phyloP scores from a whole-genome alignment of 1,140 invertebrate genomes.

The Agraylea sexmaculata region DNA sequence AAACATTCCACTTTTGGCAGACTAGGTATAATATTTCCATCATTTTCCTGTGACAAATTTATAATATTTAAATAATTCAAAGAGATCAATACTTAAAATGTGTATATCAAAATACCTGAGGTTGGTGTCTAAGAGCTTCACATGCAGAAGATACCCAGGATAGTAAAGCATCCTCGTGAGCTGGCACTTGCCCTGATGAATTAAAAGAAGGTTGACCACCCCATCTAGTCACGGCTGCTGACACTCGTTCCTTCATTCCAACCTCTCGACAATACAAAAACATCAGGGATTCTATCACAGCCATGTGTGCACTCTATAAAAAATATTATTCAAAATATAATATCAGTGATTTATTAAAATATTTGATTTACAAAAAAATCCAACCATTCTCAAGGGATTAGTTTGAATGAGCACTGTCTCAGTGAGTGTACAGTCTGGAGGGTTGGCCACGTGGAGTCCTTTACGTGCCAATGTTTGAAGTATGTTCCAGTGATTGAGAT shows the following conservation, averaged over 20 bases:
- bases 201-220: constrained; percentile 29
- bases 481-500: constrained; percentile 88
- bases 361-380: constrained; percentile 21
- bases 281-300: constrained; percentile 96
- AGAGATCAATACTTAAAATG: too few relatives aligned
- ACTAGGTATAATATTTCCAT: constrained; percentile 8
- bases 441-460: constrained; percentile 77
- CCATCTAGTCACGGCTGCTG: constrained; percentile 71
- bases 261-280: constrained; percentile 87
- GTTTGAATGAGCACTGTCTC: constrained; percentile 94
- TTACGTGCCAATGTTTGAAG: constrained; percentile 85
- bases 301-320: constrained; percentile 83
- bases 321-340: constrained; percentile 5
- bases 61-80: background rate
- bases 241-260: constrained; percentile 76
- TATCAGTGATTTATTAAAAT: constrained; percentile 11
- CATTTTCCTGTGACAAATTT: constrained; percentile 12
- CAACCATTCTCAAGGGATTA: constrained; percentile 88
- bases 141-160: constrained; percentile 85
- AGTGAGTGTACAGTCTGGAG: constrained; percentile 77
- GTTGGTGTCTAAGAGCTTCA: constrained; percentile 46
- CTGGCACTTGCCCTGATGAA: constrained; percentile 39
- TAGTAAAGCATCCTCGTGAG: constrained; percentile 79
- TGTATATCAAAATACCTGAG: constrained; percentile 14
- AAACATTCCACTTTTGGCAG: constrained; percentile 12